These are phyloP conservation scores for Plebejus anna DNA, from an alignment of 2,888 invertebrate species.

Conservation along the genomic window DNA sequence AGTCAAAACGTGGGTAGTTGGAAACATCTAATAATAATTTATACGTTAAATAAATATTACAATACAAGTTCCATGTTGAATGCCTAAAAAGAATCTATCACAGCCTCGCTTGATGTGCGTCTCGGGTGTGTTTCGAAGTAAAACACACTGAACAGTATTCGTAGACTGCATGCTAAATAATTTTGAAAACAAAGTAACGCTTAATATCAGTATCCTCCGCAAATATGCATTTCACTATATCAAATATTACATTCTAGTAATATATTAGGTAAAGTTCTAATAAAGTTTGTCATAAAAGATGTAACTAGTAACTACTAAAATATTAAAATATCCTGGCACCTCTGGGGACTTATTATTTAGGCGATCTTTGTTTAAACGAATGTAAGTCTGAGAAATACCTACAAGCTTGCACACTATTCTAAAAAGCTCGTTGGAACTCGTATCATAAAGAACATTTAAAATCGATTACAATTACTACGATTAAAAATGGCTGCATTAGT, in stretches of 20 bases:
- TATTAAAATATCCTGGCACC: not conserved
- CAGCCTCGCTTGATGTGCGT: conserved; percentile 74
- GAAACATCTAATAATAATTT: conserved; percentile 6
- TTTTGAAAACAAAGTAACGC: conserved; percentile 25
- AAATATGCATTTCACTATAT: not conserved
- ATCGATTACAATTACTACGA: conserved; percentile 10
- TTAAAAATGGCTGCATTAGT: conserved; percentile 14
- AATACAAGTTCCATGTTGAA: conserved; percentile 52
- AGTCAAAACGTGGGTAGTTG: conserved; percentile 17
- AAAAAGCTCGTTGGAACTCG: conserved; percentile 45
- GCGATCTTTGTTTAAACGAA: conserved; percentile 20
- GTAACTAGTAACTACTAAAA: not conserved
- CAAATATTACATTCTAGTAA: not conserved
- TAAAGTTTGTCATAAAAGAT: not conserved
- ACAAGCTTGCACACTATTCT: conserved; percentile 38
- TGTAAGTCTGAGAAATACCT: conserved; percentile 11
- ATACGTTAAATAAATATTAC: conserved; percentile 53
- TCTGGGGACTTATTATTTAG: not conserved
- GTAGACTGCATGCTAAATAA: conserved; percentile 44
- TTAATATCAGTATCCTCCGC: not conserved
- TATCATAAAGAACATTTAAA: conserved; percentile 42
- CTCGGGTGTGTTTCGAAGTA: conserved; percentile 47
- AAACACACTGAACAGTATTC: conserved; percentile 40
- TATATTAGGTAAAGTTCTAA: not conserved
- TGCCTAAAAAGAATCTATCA: conserved; percentile 62